These are phyloP conservation scores for Zaprionus inermis DNA, from an alignment of 1,140 invertebrate species.

Conservation along the genomic window DNA sequence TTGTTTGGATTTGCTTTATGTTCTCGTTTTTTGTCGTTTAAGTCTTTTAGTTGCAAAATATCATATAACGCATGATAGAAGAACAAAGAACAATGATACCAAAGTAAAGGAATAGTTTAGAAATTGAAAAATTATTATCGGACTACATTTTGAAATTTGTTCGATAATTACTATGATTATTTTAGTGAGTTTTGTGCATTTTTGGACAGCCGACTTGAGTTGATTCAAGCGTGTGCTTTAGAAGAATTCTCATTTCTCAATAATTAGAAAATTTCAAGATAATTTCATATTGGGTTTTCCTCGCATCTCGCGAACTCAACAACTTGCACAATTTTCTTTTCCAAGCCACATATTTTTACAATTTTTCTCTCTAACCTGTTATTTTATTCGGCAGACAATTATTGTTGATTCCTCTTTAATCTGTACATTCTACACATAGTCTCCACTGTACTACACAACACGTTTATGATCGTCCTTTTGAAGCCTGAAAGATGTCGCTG, in stretches of 20 bases:
- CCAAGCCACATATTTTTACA: conserved; percentile 40
- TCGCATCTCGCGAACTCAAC: conserved; percentile 54
- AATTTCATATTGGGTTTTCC: conserved; percentile 52
- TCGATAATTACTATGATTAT: conserved; percentile 23
- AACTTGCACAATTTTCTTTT: conserved; percentile 61
- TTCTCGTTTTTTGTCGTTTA: conserved; percentile 47
- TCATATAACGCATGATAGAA: conserved; percentile 55
- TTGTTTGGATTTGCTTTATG: conserved; percentile 70
- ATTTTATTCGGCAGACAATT: conserved; percentile 23
- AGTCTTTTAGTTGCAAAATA: conserved; percentile 78
- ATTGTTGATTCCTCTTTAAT: conserved; percentile 23
- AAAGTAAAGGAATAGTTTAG: conserved; percentile 29
- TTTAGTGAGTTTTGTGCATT: conserved; percentile 61
- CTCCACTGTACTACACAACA: conserved; percentile 56
- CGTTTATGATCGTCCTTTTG: conserved; percentile 65
- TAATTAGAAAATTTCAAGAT: conserved; percentile 51
- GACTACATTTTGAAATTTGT: conserved; percentile 30
- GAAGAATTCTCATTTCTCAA: conserved; percentile 13
- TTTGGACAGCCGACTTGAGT: conserved; percentile 54
- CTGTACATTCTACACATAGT: conserved; percentile 51
- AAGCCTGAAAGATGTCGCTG: conserved; percentile 47
- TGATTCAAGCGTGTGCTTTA: conserved; percentile 23
- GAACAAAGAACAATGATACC: conserved; percentile 3
- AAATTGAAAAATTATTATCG: conserved; percentile 49
- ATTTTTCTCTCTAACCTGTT: conserved; percentile 21